phyloP scores from a whole-genome alignment of 2,113 vertebrate species.

The Neodontobutis hainanensis region DNA sequence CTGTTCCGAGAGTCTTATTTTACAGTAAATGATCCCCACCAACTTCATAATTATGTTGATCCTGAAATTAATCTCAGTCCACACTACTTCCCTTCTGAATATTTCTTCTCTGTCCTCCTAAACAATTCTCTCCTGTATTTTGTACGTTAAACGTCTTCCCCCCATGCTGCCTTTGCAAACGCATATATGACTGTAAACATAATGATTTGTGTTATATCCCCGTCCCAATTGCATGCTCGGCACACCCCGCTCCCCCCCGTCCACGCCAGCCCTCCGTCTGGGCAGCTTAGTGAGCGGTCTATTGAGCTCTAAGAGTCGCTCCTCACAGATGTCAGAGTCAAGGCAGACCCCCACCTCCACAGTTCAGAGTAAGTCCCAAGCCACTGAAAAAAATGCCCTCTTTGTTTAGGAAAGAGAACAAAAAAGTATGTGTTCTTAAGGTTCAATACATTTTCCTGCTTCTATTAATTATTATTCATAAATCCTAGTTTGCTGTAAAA shows the following conservation, averaged over 20 bases:
- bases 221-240: conserved; percentile 20
- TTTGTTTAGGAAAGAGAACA: conserved; percentile 25
- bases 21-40: neutral
- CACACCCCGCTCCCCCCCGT: conserved; percentile 24
- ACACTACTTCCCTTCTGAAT: neutral
- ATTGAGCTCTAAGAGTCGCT: conserved; percentile 79
- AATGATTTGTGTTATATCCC: conserved; percentile 18
- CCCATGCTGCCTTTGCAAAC: conserved; percentile 21
- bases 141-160: neutral
- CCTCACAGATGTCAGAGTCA: conserved; percentile 80
- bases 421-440: conserved; percentile 23
- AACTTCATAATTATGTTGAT: conserved; percentile 12
- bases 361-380: conserved; percentile 84
- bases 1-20: neutral
- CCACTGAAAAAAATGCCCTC: conserved; percentile 29
- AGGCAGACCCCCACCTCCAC: conserved; percentile 82
- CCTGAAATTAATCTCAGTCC: neutral
- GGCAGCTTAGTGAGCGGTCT: conserved; percentile 80
- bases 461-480: conserved; percentile 2
- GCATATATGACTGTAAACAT: conserved; percentile 9
- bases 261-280: conserved; percentile 74
- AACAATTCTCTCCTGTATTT: conserved; percentile 2
- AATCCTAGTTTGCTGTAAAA: neutral
- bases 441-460: conserved; percentile 7
- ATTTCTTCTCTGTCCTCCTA: neutral